A percentile compares a stretch with the other conserved stretches of the same genome.
Conservation (phyloP, 1,140 invertebrate genomes). For the Drosophila lowei region DNA sequence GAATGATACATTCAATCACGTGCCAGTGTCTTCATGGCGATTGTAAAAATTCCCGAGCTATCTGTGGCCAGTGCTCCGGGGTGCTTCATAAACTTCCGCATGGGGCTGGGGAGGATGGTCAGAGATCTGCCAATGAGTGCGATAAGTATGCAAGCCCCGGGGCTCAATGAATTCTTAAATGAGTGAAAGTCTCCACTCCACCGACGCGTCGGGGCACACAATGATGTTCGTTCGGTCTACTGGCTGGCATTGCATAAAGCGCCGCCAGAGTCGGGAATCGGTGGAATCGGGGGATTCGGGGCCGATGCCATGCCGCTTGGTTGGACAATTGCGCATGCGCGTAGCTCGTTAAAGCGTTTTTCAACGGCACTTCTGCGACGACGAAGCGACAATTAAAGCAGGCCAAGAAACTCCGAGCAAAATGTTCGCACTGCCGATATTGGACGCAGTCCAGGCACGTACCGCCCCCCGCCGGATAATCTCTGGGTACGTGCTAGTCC, state of each 20-base stretch:
- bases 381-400: constrained; percentile 71
- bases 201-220: constrained; percentile 3
- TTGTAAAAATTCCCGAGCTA: not conserved
- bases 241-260: constrained; percentile 55
- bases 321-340: constrained; percentile 79
- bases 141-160: constrained; percentile 41
- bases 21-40: too few species aligned
- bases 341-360: constrained; percentile 73
- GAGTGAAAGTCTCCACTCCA: constrained; percentile 65
- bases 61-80: not conserved
- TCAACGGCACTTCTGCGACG: constrained; percentile 31
- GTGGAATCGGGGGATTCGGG: not conserved
- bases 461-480: not conserved
- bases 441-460: constrained; percentile 68
- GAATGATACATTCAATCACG: too few species aligned
- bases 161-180: constrained; percentile 74
- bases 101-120: constrained; percentile 1
- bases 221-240: constrained; percentile 12
- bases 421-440: constrained; percentile 12
- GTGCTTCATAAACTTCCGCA: constrained; percentile 34
- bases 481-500: constrained; percentile 36
- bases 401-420: constrained; percentile 27
- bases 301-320: constrained; percentile 43
- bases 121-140: constrained; percentile 18
- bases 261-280: not conserved